Conservation (phyloP, 64 coral and sea anemone genomes). For the Cladopsammia gracilis region DNA sequence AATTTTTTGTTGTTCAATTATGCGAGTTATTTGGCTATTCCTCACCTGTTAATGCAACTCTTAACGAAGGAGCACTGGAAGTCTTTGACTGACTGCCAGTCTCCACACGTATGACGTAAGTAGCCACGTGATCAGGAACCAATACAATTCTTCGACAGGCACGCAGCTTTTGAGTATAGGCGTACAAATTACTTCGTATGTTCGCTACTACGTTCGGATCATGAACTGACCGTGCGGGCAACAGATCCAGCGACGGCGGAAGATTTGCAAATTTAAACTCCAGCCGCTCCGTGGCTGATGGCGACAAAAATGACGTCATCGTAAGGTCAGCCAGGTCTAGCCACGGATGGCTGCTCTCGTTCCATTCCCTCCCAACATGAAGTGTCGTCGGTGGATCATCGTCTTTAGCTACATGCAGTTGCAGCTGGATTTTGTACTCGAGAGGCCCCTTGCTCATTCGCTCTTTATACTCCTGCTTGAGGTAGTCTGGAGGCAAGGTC, state of each 20-base stretch:
- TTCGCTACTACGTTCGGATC: slow-evolving; percentile 58
- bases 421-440: slow-evolving; percentile 72
- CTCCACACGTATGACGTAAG: slow-evolving; percentile 48
- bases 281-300: slow-evolving; percentile 20
- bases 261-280: slow-evolving; percentile 23
- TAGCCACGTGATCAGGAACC: slow-evolving; percentile 6
- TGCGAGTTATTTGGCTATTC: too few species aligned
- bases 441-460: slow-evolving; percentile 64
- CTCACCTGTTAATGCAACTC: neutral
- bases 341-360: slow-evolving; percentile 73
- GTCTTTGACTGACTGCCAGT: slow-evolving; percentile 25
- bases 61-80: neutral
- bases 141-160: neutral
- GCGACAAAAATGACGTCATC: slow-evolving; percentile 45
- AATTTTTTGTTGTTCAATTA: too few species aligned
- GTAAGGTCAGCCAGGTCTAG: slow-evolving; percentile 81
- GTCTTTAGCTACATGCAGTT: slow-evolving; percentile 40
- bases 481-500: slow-evolving; percentile 68
- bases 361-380: slow-evolving; percentile 54
- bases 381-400: slow-evolving; percentile 50
- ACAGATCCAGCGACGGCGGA: neutral
- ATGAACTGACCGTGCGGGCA: slow-evolving; percentile 46
- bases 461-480: slow-evolving; percentile 73
- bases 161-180: slow-evolving; percentile 40
- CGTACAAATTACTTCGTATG: slow-evolving; percentile 34